These are phyloP conservation scores for Eurytoma adleriae DNA, from an alignment of 2,888 invertebrate species.

Conservation along the genomic window DNA sequence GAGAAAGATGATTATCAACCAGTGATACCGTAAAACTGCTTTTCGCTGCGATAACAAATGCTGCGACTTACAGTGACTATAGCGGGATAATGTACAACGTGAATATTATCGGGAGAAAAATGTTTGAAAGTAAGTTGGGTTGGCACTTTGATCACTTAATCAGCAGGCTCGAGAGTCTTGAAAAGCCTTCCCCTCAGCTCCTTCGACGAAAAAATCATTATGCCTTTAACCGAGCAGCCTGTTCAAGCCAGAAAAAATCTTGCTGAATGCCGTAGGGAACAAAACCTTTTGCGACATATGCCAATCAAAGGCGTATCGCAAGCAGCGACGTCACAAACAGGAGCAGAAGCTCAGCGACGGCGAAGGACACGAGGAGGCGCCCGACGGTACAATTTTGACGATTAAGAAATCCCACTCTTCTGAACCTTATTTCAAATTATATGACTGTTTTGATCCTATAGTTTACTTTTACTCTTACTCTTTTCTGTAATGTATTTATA, in stretches of 20 bases:
- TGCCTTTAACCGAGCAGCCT: background rate
- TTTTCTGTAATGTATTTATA: background rate
- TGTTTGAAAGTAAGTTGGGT: background rate
- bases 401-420: conserved; percentile 38
- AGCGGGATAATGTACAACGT: background rate
- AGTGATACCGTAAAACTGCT: conserved; percentile 16
- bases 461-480: conserved; percentile 9
- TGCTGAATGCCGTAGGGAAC: conserved; percentile 83
- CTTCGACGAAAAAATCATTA: background rate
- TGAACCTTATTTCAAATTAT: background rate
- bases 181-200: background rate
- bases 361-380: conserved; percentile 71
- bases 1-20: background rate
- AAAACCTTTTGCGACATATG: conserved; percentile 93
- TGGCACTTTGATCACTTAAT: background rate
- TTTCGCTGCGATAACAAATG: conserved; percentile 42
- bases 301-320: conserved; percentile 86
- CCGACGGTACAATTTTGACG: conserved; percentile 74
- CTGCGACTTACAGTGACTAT: conserved; percentile 23
- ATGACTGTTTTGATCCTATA: conserved; percentile 21
- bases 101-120: background rate
- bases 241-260: conserved; percentile 25
- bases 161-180: conserved; percentile 53
- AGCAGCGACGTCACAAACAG: conserved; percentile 82
- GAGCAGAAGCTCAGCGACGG: conserved; percentile 77